Conservation (phyloP, 1,140 invertebrate species). For the Drosophila elegans region DNA sequence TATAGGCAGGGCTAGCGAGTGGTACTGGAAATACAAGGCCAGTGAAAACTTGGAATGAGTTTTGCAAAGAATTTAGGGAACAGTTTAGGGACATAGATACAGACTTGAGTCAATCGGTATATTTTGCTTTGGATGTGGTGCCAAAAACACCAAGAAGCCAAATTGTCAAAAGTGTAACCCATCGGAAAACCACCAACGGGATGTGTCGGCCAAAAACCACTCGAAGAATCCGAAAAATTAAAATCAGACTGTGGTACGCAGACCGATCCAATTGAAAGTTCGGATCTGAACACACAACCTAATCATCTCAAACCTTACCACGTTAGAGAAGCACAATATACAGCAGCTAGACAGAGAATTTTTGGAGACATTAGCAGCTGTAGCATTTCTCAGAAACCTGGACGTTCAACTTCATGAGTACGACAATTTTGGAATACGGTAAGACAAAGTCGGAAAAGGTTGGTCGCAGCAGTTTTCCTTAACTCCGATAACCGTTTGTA, state of each 20-base stretch:
- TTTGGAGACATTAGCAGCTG: neutral
- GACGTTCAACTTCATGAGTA: neutral
- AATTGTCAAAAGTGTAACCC: neutral
- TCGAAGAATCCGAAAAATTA: too few species aligned
- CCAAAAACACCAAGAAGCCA: neutral
- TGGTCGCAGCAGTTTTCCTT: neutral
- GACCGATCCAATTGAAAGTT: neutral
- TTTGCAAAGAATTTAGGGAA: neutral
- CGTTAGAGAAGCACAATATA: neutral
- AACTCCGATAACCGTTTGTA: neutral
- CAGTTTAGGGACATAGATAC: neutral
- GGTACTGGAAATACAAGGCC: too few species aligned
- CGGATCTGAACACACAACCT: neutral
- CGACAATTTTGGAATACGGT: neutral
- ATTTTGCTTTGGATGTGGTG: slow-evolving; percentile 1
- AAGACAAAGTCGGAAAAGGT: neutral
- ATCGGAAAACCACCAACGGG: neutral
- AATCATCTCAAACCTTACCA: too few species aligned
- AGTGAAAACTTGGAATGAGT: neutral
- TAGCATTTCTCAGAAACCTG: neutral
- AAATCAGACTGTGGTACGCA: neutral
- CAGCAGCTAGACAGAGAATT: neutral
- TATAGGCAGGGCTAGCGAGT: too few species aligned
- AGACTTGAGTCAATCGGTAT: neutral
- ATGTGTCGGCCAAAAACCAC: neutral